Evolutionary conservation across 2,797 vertebrate species (phyloP).

Genomic region (Anguilla pacifica): DNA sequence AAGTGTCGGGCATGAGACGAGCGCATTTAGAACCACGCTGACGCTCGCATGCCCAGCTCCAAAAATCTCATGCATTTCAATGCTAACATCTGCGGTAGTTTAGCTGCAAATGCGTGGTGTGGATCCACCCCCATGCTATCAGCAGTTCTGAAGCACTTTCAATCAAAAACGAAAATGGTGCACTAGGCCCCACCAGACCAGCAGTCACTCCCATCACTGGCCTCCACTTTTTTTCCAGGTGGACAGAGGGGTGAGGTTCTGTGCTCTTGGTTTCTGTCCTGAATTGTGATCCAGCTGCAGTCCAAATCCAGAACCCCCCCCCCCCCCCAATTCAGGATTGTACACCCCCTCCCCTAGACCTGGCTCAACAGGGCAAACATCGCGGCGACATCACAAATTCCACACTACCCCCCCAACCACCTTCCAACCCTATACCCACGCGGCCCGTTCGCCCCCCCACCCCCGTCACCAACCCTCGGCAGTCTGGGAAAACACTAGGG

Average conservation of each 20-base stretch:
- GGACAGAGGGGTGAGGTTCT: neutral
- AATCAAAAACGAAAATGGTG: too few relatives aligned
- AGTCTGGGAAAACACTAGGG: neutral
- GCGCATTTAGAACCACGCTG: too few relatives aligned
- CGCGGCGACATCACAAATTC: conserved; percentile 44
- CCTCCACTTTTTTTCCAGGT: neutral
- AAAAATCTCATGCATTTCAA: too few relatives aligned
- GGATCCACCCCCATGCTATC: too few relatives aligned
- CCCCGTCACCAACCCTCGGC: neutral
- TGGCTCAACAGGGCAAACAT: conserved; percentile 41
- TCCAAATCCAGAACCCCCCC: neutral
- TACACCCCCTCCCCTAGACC: neutral
- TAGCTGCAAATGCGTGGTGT: too few relatives aligned
- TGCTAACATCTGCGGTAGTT: too few relatives aligned
- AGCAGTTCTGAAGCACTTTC: too few relatives aligned
- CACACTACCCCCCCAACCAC: conserved; percentile 33
- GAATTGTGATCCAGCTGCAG: neutral
- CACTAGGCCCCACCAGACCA: too few relatives aligned
- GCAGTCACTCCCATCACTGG: too few relatives aligned
- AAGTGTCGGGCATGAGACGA: too few relatives aligned
- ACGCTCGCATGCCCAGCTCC: too few relatives aligned
- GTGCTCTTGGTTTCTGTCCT: neutral
- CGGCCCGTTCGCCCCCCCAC: neutral
- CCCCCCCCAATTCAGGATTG: neutral
- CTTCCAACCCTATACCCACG: neutral